A percentile compares a stretch with the other conserved stretches of the same genome.
Conservation (phyloP, 1,140 invertebrate species). For the Steinernema feltiae region DNA sequence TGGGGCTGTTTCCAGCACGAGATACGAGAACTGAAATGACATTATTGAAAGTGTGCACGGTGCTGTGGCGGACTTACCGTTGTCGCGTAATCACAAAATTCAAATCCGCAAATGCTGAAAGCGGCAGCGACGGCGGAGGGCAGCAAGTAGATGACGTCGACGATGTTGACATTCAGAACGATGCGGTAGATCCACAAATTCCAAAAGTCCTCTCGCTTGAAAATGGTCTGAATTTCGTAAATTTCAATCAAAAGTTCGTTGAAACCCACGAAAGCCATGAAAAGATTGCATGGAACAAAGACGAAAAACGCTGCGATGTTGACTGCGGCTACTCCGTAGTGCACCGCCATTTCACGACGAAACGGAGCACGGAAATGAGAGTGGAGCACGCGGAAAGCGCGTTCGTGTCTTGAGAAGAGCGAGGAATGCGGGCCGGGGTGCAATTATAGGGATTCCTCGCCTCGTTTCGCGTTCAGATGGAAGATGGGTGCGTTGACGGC, state of each 20-base stretch:
- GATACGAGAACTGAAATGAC: not conserved
- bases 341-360: not conserved
- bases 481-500: no score
- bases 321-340: not conserved
- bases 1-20: not conserved
- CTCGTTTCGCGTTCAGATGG: no score
- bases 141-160: not conserved
- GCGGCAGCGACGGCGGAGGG: not conserved
- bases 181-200: not conserved
- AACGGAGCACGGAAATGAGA: not conserved
- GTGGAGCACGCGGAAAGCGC: no score
- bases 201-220: not conserved
- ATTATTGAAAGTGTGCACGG: no score
- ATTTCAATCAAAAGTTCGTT: not conserved
- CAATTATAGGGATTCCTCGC: no score
- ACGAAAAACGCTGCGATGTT: not conserved
- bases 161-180: not conserved
- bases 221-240: not conserved
- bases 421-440: no score
- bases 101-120: not conserved
- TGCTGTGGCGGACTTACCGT: not conserved
- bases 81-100: not conserved
- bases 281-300: not conserved
- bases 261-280: not conserved
- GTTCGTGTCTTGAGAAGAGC: no score